Evolutionary conservation across 2,888 invertebrate genomes (phyloP).

Genomic region (Drosophila multiciliata): DNA sequence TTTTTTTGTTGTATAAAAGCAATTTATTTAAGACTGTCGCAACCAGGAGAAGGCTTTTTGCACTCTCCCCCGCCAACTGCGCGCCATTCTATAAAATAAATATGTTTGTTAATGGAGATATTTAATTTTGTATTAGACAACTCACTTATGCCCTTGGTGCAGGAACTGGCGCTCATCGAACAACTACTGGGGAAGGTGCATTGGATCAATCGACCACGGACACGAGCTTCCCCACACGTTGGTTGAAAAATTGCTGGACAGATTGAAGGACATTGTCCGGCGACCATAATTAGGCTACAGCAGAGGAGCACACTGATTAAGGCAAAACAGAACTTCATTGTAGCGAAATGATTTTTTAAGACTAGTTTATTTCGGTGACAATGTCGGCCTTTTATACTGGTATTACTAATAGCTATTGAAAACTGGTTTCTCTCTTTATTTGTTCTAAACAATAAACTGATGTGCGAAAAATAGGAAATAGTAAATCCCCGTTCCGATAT

Average conservation of each 20-base stretch:
- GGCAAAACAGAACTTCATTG: constrained; percentile 31
- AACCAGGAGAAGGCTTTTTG: neutral
- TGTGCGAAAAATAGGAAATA: neutral
- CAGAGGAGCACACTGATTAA: constrained; percentile 33
- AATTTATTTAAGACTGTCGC: constrained; percentile 2
- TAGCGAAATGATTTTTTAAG: neutral
- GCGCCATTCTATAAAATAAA: constrained; percentile 36
- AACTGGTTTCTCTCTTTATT: constrained; percentile 23
- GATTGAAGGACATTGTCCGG: constrained; percentile 4
- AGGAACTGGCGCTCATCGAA: constrained; percentile 11
- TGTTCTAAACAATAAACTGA: neutral
- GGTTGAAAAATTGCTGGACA: constrained; percentile 20
- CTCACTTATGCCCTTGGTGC: constrained; percentile 25
- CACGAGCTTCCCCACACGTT: constrained; percentile 29
- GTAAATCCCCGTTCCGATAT: constrained; percentile 9
- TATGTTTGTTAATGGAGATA: neutral
- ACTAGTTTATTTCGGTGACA: constrained; percentile 2
- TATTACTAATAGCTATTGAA: too few species aligned
- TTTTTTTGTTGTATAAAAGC: too few species aligned
- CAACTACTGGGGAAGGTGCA: constrained; percentile 38
- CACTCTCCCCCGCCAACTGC: neutral
- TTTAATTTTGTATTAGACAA: neutral
- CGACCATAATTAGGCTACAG: constrained; percentile 9
- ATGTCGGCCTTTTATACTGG: constrained; percentile 27
- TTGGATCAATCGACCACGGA: constrained; percentile 14